These are phyloP conservation scores for Passerina amoena DNA, from an alignment of 2,113 vertebrate species.

Conservation along the genomic window DNA sequence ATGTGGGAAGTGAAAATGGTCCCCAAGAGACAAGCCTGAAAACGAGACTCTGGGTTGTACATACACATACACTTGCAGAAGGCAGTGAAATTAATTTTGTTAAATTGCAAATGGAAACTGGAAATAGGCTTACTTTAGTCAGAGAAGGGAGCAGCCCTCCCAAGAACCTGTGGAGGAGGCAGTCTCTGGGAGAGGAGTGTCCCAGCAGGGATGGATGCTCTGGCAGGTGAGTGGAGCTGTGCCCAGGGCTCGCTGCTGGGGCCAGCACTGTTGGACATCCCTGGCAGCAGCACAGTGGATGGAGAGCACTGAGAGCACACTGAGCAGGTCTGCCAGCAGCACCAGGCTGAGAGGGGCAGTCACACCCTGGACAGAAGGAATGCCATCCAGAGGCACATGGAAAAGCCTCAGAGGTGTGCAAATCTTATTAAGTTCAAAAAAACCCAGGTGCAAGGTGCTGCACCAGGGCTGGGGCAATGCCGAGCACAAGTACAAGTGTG, in stretches of 20 bases:
- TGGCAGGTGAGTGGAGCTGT: neutral
- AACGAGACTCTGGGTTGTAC: neutral
- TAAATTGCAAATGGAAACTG: neutral
- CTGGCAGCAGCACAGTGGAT: neutral
- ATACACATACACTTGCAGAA: neutral
- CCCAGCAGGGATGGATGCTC: neutral
- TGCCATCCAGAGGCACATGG: neutral
- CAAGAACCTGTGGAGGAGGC: neutral
- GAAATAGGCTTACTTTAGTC: rapidly evolving
- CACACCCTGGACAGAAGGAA: neutral
- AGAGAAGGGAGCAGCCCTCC: neutral
- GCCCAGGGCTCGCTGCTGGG: neutral
- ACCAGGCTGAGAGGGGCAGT: neutral
- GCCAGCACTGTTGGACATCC: neutral
- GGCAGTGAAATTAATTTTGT: neutral
- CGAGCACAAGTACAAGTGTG: neutral
- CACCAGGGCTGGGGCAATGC: neutral
- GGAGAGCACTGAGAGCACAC: neutral
- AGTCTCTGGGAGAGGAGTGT: neutral
- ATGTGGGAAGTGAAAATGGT: neutral
- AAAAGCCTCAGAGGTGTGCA: neutral
- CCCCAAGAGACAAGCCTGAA: neutral
- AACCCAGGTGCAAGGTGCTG: neutral
- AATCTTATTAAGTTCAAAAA: neutral
- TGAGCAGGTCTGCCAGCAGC: neutral